Base-by-base conservation (phyloP, 2,888 invertebrate genomes). In the Tipula confusa region DNA sequence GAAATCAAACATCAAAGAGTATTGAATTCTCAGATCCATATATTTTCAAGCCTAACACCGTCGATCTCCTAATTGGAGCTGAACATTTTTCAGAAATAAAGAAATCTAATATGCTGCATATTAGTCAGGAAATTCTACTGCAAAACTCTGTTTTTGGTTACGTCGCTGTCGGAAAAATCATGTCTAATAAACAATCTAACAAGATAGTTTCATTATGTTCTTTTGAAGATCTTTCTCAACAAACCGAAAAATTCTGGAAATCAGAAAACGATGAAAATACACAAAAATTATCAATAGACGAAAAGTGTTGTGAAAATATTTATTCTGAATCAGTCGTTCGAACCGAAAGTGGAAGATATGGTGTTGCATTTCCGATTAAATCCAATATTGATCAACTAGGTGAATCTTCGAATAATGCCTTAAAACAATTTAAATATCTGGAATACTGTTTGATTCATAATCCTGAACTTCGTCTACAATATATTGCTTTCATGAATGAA, bases 1-100 rank as follows among this genome's bases (percentile, higher is more conserved):
- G n/a, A n/a, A n/a, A n/a, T n/a, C n/a, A n/a, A n/a, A n/a, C n/a
- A n/a, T n/a, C 83, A 0, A 29, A 5, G 33, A 38, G 79, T 11
- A 83, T 82, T 11, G 43, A 82, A 15, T 5, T 83, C 5, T 82
- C 83, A 1, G 83, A 83, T 48, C 33, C 82, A 2, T 13, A 29
- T 28, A 29, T 83, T 31, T 82, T 64, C 24, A 48, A 83, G 31
- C 83, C 82, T 11, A 24, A 38, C 0, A 9, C 18, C 7, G 38
- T 83, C 9, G 83, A 83, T 31, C 11, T 82, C 9, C 24, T 83
- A 2, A 81, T 83, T 11, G 82, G 82, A 48, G 83, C 83, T 11
- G 83, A 83, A 43, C 1, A 29, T 13, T 81, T 81, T 64, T 83
- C 31, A 7, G 11, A 43, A n/a, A 29, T 83, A 11, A 33, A 81